These are phyloP conservation scores for Poeciliopsis turneri DNA, from an alignment of 2,797 vertebrate genomes.

Conservation along the genomic window DNA sequence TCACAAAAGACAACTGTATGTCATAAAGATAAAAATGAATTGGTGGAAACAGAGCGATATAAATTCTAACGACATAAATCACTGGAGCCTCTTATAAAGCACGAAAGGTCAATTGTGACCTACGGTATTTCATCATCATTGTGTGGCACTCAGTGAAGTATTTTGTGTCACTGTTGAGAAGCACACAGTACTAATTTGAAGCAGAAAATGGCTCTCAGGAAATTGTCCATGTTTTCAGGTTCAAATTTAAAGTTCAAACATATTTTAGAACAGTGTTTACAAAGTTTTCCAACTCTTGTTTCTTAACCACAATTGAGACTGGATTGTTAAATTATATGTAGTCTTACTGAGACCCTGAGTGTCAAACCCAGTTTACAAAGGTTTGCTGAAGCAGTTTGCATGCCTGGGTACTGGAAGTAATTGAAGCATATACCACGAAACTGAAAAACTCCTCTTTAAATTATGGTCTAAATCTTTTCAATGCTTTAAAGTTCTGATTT, in stretches of 20 bases:
- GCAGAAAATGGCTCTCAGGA: constrained; percentile 9
- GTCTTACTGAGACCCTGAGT: neutral
- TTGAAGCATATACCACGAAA: too few relatives aligned
- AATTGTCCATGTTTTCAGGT: neutral
- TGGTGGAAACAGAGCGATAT: neutral
- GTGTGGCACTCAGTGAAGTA: constrained; percentile 14
- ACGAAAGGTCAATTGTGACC: constrained; percentile 31
- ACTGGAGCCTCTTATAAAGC: neutral
- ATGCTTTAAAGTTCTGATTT: neutral
- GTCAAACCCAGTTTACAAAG: neutral
- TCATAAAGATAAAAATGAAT: constrained; percentile 24
- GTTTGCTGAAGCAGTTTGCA: neutral
- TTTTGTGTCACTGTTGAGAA: neutral
- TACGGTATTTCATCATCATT: constrained; percentile 61
- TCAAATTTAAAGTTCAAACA: neutral
- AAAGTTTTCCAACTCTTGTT: neutral
- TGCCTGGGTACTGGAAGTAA: neutral
- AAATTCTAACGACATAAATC: constrained; percentile 37
- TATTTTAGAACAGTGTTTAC: neutral
- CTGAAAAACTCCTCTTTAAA: neutral
- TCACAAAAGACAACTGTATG: constrained; percentile 27
- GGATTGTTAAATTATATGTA: neutral
- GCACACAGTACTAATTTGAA: constrained; percentile 10
- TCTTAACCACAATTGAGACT: neutral
- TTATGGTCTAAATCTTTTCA: neutral